Conservation (phyloP, 2,113 vertebrate genomes). For the Cynopterus brachyotis region DNA sequence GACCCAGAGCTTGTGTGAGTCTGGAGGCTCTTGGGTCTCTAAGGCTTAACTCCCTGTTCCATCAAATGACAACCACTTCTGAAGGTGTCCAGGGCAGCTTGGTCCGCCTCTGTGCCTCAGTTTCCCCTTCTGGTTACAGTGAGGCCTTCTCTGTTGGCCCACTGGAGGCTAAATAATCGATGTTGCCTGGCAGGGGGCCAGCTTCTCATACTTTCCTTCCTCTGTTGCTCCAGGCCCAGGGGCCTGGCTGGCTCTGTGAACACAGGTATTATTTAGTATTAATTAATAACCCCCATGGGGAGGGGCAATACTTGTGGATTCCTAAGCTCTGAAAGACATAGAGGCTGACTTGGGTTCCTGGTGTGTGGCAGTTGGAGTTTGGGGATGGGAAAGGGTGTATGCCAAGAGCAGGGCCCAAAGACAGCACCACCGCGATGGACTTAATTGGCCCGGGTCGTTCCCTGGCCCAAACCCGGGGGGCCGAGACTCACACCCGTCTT, state of each 20-base stretch:
- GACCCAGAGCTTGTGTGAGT: not conserved
- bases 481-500: not conserved
- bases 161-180: not conserved
- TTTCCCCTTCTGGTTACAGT: not conserved
- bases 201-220: not conserved
- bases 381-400: not conserved
- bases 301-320: not conserved
- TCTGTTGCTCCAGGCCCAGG: not conserved
- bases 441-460: not conserved
- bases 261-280: conserved; percentile 32
- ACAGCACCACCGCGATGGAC: not conserved
- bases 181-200: not conserved
- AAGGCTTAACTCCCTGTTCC: not conserved
- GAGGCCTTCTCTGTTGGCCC: not conserved
- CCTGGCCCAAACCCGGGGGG: not conserved
- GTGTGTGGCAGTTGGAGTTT: not conserved
- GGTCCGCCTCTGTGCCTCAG: not conserved
- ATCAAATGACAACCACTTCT: not conserved
- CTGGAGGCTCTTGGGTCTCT: not conserved
- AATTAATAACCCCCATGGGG: conserved; percentile 6
- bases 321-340: not conserved
- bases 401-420: not conserved
- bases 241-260: conserved; percentile 8
- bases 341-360: not conserved
- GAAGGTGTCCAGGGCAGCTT: not conserved